Base-by-base conservation (phyloP, 2,113 vertebrate species). In the Alaudala cheleensis region DNA sequence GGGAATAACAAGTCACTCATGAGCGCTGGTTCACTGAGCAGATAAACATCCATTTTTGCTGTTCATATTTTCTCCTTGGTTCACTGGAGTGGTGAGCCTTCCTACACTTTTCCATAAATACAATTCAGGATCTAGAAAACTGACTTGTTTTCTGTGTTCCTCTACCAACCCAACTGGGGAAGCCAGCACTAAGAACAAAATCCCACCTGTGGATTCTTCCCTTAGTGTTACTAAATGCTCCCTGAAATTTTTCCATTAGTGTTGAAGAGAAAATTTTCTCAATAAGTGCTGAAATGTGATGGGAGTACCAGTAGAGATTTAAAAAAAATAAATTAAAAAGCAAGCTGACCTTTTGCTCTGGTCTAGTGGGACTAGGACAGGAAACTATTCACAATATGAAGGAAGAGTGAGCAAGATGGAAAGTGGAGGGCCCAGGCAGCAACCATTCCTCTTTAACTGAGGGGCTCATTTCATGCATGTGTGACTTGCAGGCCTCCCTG, bases 251-350 rank as follows among this genome's bases (percentile, higher is more conserved):
- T 86, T 61, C 62, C 34, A 4, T 21, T 56, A 37, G 28, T 13
- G 21, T 42, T 56, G 8, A 74, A 74, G 16, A 57, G 51, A 78
- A 78, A 67, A 28, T 44, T 60, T 86, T 57, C 54, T 79, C 39
- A 33, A 12, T 12, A 53, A 50, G 42, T 29, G 33, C 44, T 64
- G 13, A 77, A 82, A 31, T 56, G 17, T 0, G 0, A n/a, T 6
- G 8, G 12, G 8, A 64, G 5, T 53, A 87, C 14, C 31, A 28
- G 33, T 29, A 26, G 51, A 47, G 9, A 22, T 31, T 31, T 3
- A 49, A 49, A 44, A 44, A 44, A 49, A 49, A 9, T 33, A 65
- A 57, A 57, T 7, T 14, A n/a, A 92, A 66, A 51, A 23, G 12
- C n/a, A 87, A 71, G n/a, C 5, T 61, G 40, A 7, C 7, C 34